These are phyloP conservation scores for Microdon myrmicae DNA, from an alignment of 2,888 invertebrate genomes.

Conservation along the genomic window DNA sequence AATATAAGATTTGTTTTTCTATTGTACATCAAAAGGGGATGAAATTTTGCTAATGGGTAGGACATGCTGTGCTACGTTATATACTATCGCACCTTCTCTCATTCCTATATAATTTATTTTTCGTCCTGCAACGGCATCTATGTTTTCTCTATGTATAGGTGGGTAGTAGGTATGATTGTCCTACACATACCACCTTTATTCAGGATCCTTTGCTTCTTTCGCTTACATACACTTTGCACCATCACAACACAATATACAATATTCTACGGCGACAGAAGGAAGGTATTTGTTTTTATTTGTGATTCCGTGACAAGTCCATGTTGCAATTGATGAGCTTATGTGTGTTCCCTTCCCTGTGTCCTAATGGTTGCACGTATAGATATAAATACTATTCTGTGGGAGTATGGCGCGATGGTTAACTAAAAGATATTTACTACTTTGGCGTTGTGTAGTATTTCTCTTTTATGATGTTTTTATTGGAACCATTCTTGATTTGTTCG, in stretches of 20 bases:
- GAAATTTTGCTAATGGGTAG: conserved; percentile 52
- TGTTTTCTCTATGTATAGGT: conserved; percentile 43
- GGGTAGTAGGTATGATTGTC: conserved; percentile 32
- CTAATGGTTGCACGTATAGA: conserved; percentile 13
- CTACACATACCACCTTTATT: conserved; percentile 44
- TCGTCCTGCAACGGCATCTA: conserved; percentile 43
- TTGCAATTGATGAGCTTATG: conserved; percentile 52
- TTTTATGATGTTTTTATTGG: conserved; percentile 28
- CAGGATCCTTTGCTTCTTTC: not conserved
- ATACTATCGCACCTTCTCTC: conserved; percentile 25
- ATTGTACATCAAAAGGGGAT: conserved; percentile 54
- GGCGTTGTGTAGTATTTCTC: conserved; percentile 37
- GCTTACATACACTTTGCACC: conserved; percentile 38
- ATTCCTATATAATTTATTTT: conserved; percentile 47
- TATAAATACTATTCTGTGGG: not conserved
- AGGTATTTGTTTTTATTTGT: conserved; percentile 51
- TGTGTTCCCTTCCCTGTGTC: conserved; percentile 30
- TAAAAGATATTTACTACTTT: conserved; percentile 44
- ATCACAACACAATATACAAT: conserved; percentile 48
- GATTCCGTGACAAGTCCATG: conserved; percentile 51
- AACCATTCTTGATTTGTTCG: no score
- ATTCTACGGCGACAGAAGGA: conserved; percentile 49
- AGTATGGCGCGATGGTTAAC: conserved; percentile 11
- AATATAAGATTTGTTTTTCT: conserved; percentile 54
- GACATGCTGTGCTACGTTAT: conserved; percentile 51